Evolutionary conservation across 2,888 invertebrate genomes (phyloP), one percentile per base, ranked within the genome.

Genomic region (Zaprionus bogoriensis): DNA sequence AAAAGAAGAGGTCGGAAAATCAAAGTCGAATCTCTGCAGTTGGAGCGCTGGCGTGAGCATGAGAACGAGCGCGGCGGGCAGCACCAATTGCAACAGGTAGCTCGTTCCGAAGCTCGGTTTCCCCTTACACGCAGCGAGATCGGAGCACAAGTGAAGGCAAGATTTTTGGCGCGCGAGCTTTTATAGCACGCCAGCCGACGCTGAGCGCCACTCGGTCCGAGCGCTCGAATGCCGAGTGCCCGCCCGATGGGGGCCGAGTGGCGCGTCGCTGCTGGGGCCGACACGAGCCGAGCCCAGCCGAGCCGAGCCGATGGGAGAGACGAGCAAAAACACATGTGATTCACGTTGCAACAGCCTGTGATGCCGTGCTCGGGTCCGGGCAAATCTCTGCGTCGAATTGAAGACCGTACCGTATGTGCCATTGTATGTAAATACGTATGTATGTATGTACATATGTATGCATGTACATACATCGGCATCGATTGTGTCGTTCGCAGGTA

Each of bases 91-190:
- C 80, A 84, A 81, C 80, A 81, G 80, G 80, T 81, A 80, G 71
- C 57, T 58, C 41, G 27, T 7, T 27, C 4, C 9, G 23, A 23
- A 39, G 20, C 38, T 10, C 19, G 36, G 48, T 59, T 78, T 64
- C 69, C 77, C 74, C 76, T n/a, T 84, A 27, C 52, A 20, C 59
- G 41, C 51, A 25, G 57, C 68, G 59, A 62, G 59, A 68, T 52
- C 70, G 53, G 62, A 50, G 65, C 64, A 60, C 74, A 51, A 73
- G 86, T 82, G 64, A 66, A 66, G 63, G 63, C 69, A 50, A 36
- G 55, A 70, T 66, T 83, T 86, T 88, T 88, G 88, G 88, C 88
- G 88, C 85, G 88, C 84, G 77, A 80, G 88, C 89, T 89, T 88
- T 88, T 88, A 88, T 88, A 88, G 87, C 64, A 65, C 44, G 54